Conservation (phyloP, 2,113 vertebrate genomes). For the Aldabrachelys gigantea region DNA sequence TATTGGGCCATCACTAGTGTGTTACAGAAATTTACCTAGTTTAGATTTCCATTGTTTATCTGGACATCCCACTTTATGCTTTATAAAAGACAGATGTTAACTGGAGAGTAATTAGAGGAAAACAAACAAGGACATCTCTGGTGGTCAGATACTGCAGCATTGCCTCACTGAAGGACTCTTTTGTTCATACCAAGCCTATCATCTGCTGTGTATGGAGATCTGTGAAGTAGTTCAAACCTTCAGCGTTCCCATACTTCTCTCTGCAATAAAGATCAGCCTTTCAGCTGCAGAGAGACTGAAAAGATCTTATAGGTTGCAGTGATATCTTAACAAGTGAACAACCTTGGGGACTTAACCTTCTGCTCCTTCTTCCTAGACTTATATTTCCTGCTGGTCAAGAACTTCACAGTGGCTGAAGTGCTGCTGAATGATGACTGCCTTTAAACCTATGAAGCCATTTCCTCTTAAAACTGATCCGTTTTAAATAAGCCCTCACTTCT, state of each 20-base stretch:
- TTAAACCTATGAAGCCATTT: neutral
- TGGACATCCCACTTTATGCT: fast-evolving
- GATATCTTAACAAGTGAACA: neutral
- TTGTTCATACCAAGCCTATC: neutral
- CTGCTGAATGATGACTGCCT: neutral
- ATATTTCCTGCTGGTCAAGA: neutral
- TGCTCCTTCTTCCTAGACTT: neutral
- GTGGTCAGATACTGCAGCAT: neutral
- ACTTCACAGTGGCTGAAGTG: neutral
- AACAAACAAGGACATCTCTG: neutral
- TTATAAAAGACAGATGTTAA: neutral
- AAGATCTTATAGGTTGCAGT: neutral
- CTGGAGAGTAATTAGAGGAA: neutral
- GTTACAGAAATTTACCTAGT: neutral
- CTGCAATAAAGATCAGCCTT: neutral
- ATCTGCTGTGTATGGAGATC: neutral
- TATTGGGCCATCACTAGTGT: neutral
- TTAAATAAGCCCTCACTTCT: neutral
- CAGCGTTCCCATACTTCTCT: neutral
- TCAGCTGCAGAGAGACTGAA: neutral
- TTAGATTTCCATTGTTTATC: neutral
- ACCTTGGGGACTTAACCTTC: neutral
- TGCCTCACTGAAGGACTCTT: neutral
- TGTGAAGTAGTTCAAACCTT: neutral
- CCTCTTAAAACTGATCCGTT: neutral